Percentiles rank a stretch among this genome's conserved stretches.
These are phyloP conservation scores for Parapsyche elsis DNA, from an alignment of 1,140 invertebrate genomes.

Conservation along the genomic window DNA sequence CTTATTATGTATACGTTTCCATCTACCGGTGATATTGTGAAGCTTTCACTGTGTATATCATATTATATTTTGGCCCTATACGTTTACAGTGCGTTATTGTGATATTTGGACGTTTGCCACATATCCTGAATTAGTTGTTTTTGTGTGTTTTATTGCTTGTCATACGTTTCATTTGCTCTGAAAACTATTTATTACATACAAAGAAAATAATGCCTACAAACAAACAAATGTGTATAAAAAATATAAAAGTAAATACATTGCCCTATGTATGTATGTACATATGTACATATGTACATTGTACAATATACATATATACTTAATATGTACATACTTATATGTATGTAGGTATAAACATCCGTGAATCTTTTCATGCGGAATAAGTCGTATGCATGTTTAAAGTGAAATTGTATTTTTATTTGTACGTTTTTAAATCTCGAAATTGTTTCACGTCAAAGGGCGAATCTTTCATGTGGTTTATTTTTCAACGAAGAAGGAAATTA, in stretches of 20 bases:
- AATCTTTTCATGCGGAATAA: background rate
- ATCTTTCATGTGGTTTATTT: slow-evolving; percentile 10
- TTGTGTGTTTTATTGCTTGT: slow-evolving; percentile 32
- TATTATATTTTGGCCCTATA: background rate
- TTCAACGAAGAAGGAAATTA: background rate
- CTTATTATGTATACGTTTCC: background rate
- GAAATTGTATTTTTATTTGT: background rate
- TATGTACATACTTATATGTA: no score
- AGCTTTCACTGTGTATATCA: background rate
- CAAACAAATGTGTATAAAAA: background rate
- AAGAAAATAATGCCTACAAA: no score
- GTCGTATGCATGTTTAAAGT: background rate
- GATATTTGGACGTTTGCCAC: slow-evolving; percentile 29
- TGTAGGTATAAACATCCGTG: no score
- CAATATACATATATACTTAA: no score
- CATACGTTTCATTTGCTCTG: slow-evolving; percentile 25
- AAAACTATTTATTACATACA: slow-evolving; percentile 24
- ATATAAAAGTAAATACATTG: background rate
- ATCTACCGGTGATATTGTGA: background rate
- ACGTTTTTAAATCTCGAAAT: slow-evolving; percentile 7
- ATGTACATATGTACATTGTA: background rate
- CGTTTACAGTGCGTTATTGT: background rate
- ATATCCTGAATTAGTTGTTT: slow-evolving; percentile 32
- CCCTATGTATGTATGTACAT: no score
- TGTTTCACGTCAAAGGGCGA: slow-evolving; percentile 8